Percentiles rank a stretch among this genome's conserved stretches.
phyloP scores from a whole-genome alignment of 2,113 vertebrate genomes.

The Petromus typicus region DNA sequence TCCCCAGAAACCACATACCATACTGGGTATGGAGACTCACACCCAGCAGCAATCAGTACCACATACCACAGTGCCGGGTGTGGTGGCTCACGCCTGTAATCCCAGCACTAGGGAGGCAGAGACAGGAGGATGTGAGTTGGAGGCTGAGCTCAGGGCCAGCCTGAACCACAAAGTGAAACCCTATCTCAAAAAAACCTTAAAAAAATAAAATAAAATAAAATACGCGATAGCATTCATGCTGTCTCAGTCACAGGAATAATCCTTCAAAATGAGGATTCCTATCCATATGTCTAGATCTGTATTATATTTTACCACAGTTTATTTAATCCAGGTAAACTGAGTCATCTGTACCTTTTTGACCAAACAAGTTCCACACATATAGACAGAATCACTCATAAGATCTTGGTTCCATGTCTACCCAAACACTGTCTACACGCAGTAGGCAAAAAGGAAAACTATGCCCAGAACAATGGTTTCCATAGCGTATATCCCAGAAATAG shows the following conservation, averaged over 20 bases:
- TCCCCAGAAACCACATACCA: no score
- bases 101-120: no score
- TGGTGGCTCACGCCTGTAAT: no score
- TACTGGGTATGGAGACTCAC: no score
- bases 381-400: background rate
- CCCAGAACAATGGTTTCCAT: background rate
- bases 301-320: background rate
- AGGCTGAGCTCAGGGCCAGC: no score
- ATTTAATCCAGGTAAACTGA: background rate
- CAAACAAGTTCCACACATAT: background rate
- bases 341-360: background rate
- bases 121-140: no score
- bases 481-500: background rate
- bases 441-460: background rate
- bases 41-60: no score
- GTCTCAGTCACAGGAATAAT: background rate
- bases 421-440: background rate
- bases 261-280: background rate
- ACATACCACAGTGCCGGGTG: no score
- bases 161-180: no score
- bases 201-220: no score
- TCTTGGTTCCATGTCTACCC: background rate
- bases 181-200: no score
- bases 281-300: background rate
- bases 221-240: background rate